phyloP scores from a whole-genome alignment of 2,113 vertebrate genomes.

The Engystomops pustulosus region DNA sequence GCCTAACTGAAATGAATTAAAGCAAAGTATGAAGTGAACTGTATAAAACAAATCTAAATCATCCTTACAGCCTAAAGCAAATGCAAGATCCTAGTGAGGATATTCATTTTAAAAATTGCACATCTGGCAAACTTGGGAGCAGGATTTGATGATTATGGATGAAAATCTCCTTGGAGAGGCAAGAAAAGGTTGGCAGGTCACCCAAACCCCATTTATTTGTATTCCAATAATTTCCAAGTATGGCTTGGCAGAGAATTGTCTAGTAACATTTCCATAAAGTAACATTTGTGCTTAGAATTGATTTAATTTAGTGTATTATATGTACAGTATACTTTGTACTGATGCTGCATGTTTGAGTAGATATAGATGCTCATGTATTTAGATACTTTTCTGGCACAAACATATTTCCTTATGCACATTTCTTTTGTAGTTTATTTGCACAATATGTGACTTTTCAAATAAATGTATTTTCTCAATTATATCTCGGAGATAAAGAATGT shows the following conservation, averaged over 20 bases:
- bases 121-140: neutral
- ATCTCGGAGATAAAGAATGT: neutral
- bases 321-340: neutral
- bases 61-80: neutral
- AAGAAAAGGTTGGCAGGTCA: conserved; percentile 5
- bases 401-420: neutral
- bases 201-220: neutral
- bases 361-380: neutral
- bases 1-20: neutral
- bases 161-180: neutral
- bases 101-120: neutral
- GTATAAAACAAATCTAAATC: neutral
- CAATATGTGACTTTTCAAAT: neutral
- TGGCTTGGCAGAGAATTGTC: neutral
- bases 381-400: neutral
- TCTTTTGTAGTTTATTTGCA: neutral
- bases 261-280: neutral
- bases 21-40: neutral
- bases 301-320: neutral
- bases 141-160: neutral
- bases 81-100: neutral
- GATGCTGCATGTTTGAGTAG: neutral
- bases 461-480: neutral
- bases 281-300: neutral
- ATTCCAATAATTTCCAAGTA: neutral